These are phyloP conservation scores for Petromus typicus DNA, from an alignment of 2,113 vertebrate genomes.

Conservation along the genomic window DNA sequence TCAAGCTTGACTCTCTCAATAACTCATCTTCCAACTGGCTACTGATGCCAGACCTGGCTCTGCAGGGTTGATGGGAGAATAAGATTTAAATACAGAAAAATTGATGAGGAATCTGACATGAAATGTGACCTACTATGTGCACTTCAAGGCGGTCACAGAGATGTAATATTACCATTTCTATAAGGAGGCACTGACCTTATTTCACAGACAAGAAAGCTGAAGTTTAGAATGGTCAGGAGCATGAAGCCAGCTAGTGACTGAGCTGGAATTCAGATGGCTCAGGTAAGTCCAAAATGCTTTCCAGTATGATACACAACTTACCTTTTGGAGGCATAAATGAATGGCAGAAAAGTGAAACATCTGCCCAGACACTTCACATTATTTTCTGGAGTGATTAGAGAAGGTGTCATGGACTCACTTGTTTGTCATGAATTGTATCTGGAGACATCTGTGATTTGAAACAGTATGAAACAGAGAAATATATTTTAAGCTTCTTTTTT, in stretches of 20 bases:
- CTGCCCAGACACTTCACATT: too few species aligned
- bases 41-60: background rate
- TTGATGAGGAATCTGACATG: background rate
- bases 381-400: background rate
- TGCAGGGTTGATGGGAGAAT: background rate
- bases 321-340: background rate
- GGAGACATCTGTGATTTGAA: background rate
- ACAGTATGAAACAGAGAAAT: background rate
- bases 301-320: background rate
- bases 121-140: background rate
- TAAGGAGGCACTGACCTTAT: background rate
- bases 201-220: background rate
- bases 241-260: background rate
- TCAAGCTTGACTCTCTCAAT: accelerated
- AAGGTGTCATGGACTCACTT: background rate
- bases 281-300: background rate
- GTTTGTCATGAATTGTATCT: background rate
- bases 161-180: background rate
- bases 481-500: background rate
- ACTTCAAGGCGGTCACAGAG: background rate
- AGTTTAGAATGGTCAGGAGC: background rate
- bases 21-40: background rate
- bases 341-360: background rate
- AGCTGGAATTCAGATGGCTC: background rate
- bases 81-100: background rate